Conservation (phyloP, 2,888 invertebrate species). For the Branchellion lobata region DNA sequence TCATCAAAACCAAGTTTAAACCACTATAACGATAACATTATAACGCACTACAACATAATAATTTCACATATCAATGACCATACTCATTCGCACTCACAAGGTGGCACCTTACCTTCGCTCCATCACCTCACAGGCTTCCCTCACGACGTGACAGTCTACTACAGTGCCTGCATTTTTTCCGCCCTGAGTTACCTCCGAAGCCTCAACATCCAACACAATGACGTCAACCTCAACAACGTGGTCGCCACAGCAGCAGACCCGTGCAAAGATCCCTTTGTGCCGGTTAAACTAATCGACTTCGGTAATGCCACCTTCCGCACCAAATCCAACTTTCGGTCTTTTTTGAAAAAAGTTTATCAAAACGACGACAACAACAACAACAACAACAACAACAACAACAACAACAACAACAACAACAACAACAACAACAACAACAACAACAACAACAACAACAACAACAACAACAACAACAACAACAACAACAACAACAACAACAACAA, state of each 20-base stretch:
- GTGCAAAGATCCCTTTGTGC: neutral
- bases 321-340: neutral
- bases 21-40: no score
- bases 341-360: neutral
- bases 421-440: no score
- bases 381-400: neutral
- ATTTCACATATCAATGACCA: no score
- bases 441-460: neutral
- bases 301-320: conserved; percentile 10
- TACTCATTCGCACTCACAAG: no score
- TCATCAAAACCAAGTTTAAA: no score
- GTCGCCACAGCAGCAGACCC: neutral
- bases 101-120: no score
- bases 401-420: no score
- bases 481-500: neutral
- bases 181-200: neutral
- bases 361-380: neutral
- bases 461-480: neutral
- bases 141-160: neutral
- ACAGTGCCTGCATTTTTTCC: conserved; percentile 6
- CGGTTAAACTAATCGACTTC: conserved; percentile 18
- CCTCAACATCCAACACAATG: conserved; percentile 1
- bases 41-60: no score
- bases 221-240: conserved; percentile 32
- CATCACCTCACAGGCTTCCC: neutral